phyloP scores from a whole-genome alignment of 2,797 vertebrate species.

The Scolopax rusticola region DNA sequence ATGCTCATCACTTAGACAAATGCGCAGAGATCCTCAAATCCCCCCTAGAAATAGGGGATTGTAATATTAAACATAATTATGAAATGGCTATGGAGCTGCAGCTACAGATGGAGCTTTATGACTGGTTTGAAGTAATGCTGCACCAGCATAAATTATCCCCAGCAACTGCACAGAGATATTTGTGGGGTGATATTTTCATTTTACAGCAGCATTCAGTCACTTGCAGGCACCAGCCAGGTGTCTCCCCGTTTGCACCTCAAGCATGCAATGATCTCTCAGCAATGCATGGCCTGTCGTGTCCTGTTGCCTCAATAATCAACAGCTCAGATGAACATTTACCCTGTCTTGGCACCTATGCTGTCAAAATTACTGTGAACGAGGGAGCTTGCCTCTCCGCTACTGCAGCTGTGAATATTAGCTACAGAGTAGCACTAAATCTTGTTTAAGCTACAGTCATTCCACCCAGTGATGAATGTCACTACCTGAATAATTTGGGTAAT shows the following conservation, averaged over 20 bases:
- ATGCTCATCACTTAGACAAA: neutral
- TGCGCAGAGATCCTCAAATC: neutral
- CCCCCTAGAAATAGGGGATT: neutral
- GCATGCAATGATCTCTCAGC: neutral
- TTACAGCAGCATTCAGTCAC: neutral
- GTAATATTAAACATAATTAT: constrained; percentile 2
- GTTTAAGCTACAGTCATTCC: constrained; percentile 69
- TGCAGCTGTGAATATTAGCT: constrained; percentile 69
- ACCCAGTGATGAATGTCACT: constrained; percentile 72
- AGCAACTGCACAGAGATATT: constrained; percentile 22
- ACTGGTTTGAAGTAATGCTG: constrained; percentile 24
- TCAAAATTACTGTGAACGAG: constrained; percentile 51
- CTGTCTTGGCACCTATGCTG: neutral
- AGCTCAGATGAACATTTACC: constrained; percentile 34
- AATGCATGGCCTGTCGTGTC: neutral
- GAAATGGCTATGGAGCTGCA: constrained; percentile 16
- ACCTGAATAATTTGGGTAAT: constrained; percentile 80
- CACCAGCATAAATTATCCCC: constrained; percentile 53
- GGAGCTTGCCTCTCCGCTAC: constrained; percentile 34
- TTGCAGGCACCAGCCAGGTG: constrained; percentile 32
- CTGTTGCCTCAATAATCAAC: constrained; percentile 50
- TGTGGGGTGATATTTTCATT: constrained; percentile 32
- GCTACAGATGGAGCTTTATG: constrained; percentile 24
- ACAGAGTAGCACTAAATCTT: constrained; percentile 64
- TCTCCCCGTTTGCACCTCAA: constrained; percentile 1